These are phyloP conservation scores for Dicyrtomina minuta DNA, from an alignment of 2,888 invertebrate genomes.

Conservation along the genomic window DNA sequence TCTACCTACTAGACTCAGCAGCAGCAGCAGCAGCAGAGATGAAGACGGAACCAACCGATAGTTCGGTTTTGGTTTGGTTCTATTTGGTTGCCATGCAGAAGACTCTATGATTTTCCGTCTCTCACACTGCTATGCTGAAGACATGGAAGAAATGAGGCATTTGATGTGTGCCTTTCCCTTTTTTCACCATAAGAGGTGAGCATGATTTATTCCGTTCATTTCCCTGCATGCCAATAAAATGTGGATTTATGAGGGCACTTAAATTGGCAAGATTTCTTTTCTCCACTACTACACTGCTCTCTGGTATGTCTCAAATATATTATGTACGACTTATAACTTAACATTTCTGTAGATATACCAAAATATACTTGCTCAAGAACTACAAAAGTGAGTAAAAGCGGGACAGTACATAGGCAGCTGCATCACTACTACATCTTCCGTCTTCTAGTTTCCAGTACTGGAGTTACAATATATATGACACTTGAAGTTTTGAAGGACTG, in stretches of 20 bases:
- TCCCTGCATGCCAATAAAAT: slow-evolving; percentile 53
- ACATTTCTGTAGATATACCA: too few species aligned
- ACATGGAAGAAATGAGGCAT: not conserved
- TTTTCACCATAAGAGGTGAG: slow-evolving; percentile 14
- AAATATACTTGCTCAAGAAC: too few species aligned
- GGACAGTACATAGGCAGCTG: too few species aligned
- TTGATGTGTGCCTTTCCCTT: slow-evolving; percentile 1
- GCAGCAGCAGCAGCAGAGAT: not conserved
- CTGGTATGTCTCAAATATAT: too few species aligned
- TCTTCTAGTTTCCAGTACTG: too few species aligned
- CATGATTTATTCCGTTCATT: slow-evolving; percentile 52
- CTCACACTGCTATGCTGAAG: not conserved
- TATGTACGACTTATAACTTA: too few species aligned
- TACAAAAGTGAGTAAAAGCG: too few species aligned
- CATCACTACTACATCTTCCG: too few species aligned
- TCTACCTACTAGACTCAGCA: not conserved
- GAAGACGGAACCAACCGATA: not conserved
- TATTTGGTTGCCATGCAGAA: not conserved
- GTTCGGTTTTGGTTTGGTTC: not conserved
- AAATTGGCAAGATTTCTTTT: slow-evolving; percentile 35
- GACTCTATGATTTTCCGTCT: not conserved
- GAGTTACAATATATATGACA: too few species aligned
- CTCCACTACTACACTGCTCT: not conserved
- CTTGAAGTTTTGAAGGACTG: not conserved
- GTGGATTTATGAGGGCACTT: slow-evolving; percentile 52